Evolutionary conservation across 2,888 invertebrate genomes (phyloP).

Genomic region (Mesorhabditis spiculigera): DNA sequence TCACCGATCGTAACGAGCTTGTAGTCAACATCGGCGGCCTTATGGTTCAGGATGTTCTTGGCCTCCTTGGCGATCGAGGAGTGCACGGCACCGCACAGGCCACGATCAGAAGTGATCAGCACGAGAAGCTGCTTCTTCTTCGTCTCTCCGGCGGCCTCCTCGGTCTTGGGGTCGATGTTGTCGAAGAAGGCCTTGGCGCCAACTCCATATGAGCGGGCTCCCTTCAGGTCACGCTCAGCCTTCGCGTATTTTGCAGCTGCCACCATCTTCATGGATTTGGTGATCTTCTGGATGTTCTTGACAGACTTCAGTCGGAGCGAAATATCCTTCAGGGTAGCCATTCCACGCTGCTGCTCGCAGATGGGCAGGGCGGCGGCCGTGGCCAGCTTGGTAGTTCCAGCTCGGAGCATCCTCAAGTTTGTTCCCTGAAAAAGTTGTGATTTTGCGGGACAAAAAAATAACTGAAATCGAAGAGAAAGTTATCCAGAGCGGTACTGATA

Average conservation of each 20-base stretch:
- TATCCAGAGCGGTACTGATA: too few species aligned
- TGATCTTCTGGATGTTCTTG: constrained; percentile 99
- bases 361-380: constrained; percentile 26
- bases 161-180: constrained; percentile 70
- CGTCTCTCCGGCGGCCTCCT: constrained; percentile 16
- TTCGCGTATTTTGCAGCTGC: constrained; percentile 75
- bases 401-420: constrained; percentile 35
- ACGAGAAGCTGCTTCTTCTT: constrained; percentile 68
- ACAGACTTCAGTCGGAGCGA: constrained; percentile 93
- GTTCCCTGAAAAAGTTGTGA: constrained; percentile 23
- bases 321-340: constrained; percentile 64
- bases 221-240: constrained; percentile 89
- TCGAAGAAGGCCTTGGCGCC: constrained; percentile 82
- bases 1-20: constrained; percentile 91
- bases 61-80: constrained; percentile 75
- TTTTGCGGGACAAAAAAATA: too few species aligned
- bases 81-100: constrained; percentile 94
- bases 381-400: constrained; percentile 12
- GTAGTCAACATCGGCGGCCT: constrained; percentile 66
- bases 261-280: constrained; percentile 99
- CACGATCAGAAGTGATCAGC: constrained; percentile 93
- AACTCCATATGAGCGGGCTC: constrained; percentile 85
- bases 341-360: constrained; percentile 49
- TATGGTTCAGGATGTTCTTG: constrained; percentile 60
- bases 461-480: too few species aligned